A percentile compares a stretch with the other conserved stretches of the same genome.
phyloP scores from a whole-genome alignment of 2,888 invertebrate species.

The Watsonalla cultraria region DNA sequence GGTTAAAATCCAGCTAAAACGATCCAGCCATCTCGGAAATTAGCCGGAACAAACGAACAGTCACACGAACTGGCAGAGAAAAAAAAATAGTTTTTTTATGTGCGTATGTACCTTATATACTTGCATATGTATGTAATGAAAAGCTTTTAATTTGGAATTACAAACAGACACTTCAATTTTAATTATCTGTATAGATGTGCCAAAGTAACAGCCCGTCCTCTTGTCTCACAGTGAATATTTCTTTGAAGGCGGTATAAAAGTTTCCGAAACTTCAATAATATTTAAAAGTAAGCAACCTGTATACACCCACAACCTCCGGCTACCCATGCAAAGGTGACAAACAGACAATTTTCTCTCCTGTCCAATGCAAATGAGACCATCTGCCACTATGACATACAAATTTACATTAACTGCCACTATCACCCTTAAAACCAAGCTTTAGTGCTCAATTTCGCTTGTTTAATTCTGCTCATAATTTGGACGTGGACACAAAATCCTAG shows the following conservation, averaged over 20 bases:
- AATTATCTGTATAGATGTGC: no score
- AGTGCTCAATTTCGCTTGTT: constrained; percentile 11
- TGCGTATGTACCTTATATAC: no score
- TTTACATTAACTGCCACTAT: constrained; percentile 2
- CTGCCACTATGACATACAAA: constrained; percentile 30
- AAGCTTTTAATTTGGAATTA: no score
- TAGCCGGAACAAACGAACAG: no score
- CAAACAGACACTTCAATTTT: no score
- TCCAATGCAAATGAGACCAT: constrained; percentile 61
- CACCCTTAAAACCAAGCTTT: constrained; percentile 10
- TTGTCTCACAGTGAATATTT: no score
- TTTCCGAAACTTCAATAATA: neutral
- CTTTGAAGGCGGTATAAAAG: constrained; percentile 10
- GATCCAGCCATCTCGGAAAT: no score
- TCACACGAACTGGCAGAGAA: no score
- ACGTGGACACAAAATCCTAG: neutral
- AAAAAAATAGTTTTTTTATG: no score
- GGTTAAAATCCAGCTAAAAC: no score
- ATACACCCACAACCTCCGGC: constrained; percentile 21
- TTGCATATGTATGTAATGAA: no score
- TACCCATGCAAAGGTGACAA: constrained; percentile 49
- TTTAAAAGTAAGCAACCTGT: constrained; percentile 7
- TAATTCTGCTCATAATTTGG: constrained; percentile 6
- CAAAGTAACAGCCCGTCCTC: no score
- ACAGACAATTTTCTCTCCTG: constrained; percentile 57